Evolutionary conservation across 2,797 vertebrate genomes (phyloP).

Genomic region (Dryobates pubescens): DNA sequence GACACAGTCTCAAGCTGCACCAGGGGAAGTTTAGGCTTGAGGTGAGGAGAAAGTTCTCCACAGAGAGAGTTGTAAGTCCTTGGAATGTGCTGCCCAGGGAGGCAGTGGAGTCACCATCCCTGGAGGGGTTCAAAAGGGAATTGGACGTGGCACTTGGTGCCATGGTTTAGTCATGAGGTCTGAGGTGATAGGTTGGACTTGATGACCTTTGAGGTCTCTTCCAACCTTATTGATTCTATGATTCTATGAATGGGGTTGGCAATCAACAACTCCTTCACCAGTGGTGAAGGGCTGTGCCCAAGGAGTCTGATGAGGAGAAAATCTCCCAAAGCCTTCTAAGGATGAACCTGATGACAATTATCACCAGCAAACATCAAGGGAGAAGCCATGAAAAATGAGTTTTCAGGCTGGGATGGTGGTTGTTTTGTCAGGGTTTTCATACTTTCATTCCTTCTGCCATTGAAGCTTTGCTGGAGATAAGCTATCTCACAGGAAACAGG

Average conservation of each 20-base stretch:
- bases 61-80: too few relatives aligned
- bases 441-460: background rate
- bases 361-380: background rate
- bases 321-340: background rate
- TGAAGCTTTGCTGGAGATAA: slow-evolving; percentile 33
- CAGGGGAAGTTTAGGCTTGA: too few relatives aligned
- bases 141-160: too few relatives aligned
- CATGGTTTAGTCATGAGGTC: too few relatives aligned
- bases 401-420: background rate
- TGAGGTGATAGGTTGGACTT: too few relatives aligned
- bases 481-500: background rate
- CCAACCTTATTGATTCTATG: too few relatives aligned
- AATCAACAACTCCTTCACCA: background rate
- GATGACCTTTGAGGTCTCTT: too few relatives aligned
- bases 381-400: background rate
- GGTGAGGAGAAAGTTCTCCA: too few relatives aligned
- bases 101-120: too few relatives aligned
- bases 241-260: background rate
- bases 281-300: background rate
- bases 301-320: background rate
- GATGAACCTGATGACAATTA: background rate
- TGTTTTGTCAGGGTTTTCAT: slow-evolving; percentile 11
- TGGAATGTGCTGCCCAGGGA: too few relatives aligned
- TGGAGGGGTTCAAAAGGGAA: too few relatives aligned
- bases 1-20: too few relatives aligned